phyloP scores from a whole-genome alignment of 2,113 vertebrate species.

The Psilopogon haemacephalus region DNA sequence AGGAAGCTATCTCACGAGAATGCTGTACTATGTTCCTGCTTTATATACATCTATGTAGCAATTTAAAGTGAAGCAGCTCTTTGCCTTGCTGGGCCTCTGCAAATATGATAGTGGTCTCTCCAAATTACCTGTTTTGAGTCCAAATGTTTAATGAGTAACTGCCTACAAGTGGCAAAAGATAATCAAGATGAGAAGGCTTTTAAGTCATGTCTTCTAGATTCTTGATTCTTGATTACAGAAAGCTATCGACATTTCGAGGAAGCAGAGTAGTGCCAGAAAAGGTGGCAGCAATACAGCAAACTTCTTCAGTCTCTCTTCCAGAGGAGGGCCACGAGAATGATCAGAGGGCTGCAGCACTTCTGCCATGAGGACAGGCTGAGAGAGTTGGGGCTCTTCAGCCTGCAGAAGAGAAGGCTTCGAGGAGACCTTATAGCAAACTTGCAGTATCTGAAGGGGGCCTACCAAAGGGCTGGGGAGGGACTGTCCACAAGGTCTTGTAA shows the following conservation, averaged over 20 bases:
- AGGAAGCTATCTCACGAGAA: background rate
- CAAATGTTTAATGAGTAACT: constrained; percentile 26
- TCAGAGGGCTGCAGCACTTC: too few relatives aligned
- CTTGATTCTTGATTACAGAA: constrained; percentile 8
- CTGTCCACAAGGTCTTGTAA: too few relatives aligned
- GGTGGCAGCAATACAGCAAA: background rate
- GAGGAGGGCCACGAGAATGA: too few relatives aligned
- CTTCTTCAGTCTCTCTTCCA: background rate
- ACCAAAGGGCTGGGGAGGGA: too few relatives aligned
- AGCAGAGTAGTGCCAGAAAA: background rate
- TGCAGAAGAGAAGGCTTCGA: too few relatives aligned
- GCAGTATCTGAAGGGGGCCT: too few relatives aligned
- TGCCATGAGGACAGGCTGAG: too few relatives aligned
- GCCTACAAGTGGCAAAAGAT: constrained; percentile 4
- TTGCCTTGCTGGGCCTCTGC: background rate
- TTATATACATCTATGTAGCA: background rate
- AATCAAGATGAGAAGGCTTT: constrained; percentile 30
- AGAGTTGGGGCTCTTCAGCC: too few relatives aligned
- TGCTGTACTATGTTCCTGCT: background rate
- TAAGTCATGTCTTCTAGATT: background rate
- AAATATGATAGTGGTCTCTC: background rate
- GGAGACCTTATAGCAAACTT: too few relatives aligned
- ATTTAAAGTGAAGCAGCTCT: background rate
- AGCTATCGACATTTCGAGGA: constrained; percentile 26
- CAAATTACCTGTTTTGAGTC: background rate